Conservation (phyloP, 2,888 invertebrate species). For the Phaedon cochleariae region DNA sequence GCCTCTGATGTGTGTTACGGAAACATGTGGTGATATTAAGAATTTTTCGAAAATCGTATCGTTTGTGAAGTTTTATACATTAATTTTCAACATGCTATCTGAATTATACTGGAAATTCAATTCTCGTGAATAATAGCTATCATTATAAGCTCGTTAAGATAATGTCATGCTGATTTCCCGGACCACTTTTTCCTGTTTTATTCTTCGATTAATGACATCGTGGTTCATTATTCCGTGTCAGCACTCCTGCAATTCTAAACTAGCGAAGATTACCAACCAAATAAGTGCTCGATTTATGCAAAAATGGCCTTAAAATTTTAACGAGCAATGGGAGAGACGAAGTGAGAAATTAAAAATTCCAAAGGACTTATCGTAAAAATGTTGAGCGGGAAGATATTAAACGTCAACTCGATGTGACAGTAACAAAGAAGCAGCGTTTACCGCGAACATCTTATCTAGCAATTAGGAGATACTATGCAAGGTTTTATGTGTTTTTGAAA, state of each 20-base stretch:
- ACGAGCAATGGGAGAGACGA: conserved; percentile 42
- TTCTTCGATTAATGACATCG: neutral
- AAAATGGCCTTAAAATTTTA: conserved; percentile 46
- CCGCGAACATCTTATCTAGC: conserved; percentile 54
- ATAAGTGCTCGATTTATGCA: too few relatives aligned
- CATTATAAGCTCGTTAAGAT: too few relatives aligned
- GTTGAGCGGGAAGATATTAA: conserved; percentile 35
- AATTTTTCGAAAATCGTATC: too few relatives aligned
- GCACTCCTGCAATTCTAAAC: neutral
- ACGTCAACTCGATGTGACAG: conserved; percentile 37
- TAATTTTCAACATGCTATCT: too few relatives aligned
- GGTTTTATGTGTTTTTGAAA: conserved; percentile 54
- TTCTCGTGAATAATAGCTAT: too few relatives aligned
- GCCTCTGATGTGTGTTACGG: too few relatives aligned
- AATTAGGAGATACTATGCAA: conserved; percentile 51
- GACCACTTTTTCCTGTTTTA: too few relatives aligned
- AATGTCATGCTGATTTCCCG: too few relatives aligned
- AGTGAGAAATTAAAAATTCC: conserved; percentile 44
- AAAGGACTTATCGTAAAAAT: conserved; percentile 44
- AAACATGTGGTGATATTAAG: too few relatives aligned
- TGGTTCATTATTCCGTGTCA: neutral
- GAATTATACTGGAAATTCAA: too few relatives aligned
- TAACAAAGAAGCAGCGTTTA: conserved; percentile 49
- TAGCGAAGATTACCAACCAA: too few relatives aligned
- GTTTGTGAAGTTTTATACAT: too few relatives aligned